Evolutionary conservation across 2,888 invertebrate species (phyloP), one percentile per base, ranked within the genome.

Genomic region (Iphiclides podalirius): DNA sequence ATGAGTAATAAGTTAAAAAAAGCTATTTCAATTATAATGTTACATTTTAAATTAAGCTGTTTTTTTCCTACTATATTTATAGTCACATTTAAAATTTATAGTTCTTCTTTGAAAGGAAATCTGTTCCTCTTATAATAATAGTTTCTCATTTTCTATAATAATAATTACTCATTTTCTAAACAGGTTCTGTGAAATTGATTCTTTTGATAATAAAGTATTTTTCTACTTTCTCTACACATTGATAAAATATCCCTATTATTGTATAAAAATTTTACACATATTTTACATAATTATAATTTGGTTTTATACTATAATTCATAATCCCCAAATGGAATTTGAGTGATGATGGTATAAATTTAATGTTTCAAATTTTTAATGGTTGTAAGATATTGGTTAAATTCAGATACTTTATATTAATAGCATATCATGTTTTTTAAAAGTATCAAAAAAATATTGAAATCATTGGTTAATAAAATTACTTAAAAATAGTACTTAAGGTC

Each of bases 401-500:
- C 4, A 31, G 8, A n/a, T 11, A 31, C n/a, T 26, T 6, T 26
- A 7, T 26, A 7, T 2, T 26, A 26, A 6, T 4, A 9, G 26
- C 26, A 26, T 26, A 26, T 26, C 26, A 8, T 26, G 9, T 26
- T 26, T 26, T 26, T 8, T 26, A 7, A 26, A 26, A 4, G 26
- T 26, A 26, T 26, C 9, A 26, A 26, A 26, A 26, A 6, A 8
- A 26, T 8, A 31, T 31, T 11, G 11, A 31, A 31, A 11, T 28
- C 28, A 26, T 9, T 39, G 31, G 38, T 38, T 8, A 9, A 11
- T 26, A 33, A 38, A 17, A 20, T 33, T 31, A 45, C 38, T 45
- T 46, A 39, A 46, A 38, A 12, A 20, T 39, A 39, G 46, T 46
- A 46, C 46, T 46, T 46, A 46, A 45, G 45, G 42, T 9, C 17